Conservation (phyloP, 2,888 invertebrate genomes). For the Deroplatys truncata region DNA sequence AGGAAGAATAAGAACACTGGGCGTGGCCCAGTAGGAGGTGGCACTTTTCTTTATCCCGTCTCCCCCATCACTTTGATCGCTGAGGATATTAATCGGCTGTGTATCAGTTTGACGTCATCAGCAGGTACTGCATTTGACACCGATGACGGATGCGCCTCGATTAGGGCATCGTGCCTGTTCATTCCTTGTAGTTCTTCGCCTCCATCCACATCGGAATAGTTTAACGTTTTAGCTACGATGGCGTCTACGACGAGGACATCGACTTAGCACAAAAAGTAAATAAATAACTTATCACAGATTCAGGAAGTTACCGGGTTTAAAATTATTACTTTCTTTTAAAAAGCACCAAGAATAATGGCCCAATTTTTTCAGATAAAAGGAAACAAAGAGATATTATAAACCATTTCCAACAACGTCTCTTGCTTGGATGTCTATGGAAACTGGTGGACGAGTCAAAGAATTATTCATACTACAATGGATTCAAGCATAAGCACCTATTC, state of each 20-base stretch:
- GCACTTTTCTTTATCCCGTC: background rate
- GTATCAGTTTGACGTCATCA: constrained; percentile 14
- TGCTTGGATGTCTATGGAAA: too few relatives aligned
- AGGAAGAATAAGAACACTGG: background rate
- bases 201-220: background rate
- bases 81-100: constrained; percentile 19
- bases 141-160: constrained; percentile 17
- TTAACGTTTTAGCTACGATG: background rate
- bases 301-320: too few relatives aligned
- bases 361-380: too few relatives aligned
- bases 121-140: constrained; percentile 17
- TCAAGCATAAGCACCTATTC: too few relatives aligned
- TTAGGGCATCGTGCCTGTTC: background rate
- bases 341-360: too few relatives aligned
- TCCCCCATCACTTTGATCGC: background rate
- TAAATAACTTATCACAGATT: background rate
- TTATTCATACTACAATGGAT: too few relatives aligned
- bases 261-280: background rate
- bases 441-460: too few relatives aligned
- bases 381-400: too few relatives aligned
- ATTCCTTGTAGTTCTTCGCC: background rate
- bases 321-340: too few relatives aligned
- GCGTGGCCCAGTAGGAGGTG: background rate
- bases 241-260: background rate
- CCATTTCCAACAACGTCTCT: too few relatives aligned